Evolutionary conservation across 2,888 invertebrate species (phyloP).

Genomic region (Euplexia lucipara): DNA sequence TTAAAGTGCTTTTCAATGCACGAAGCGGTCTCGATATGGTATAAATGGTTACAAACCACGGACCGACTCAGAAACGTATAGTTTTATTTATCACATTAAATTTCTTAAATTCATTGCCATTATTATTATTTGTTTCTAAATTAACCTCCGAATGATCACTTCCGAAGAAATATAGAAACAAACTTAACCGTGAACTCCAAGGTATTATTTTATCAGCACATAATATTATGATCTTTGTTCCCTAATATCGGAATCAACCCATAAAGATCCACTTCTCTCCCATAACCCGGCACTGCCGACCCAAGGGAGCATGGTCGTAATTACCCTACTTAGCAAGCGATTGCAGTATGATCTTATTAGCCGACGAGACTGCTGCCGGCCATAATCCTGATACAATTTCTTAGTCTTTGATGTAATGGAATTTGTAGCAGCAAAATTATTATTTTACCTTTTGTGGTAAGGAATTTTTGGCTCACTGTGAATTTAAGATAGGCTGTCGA

Average conservation of each 20-base stretch:
- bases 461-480: background rate
- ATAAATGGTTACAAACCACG: no score
- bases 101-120: no score
- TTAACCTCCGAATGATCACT: background rate
- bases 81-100: no score
- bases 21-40: no score
- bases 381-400: conserved; percentile 47
- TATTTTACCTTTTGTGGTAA: conserved; percentile 5
- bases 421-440: conserved; percentile 17
- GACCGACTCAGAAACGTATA: no score
- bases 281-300: conserved; percentile 31
- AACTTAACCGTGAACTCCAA: background rate
- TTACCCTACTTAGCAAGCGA: conserved; percentile 57
- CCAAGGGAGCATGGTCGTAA: conserved; percentile 43
- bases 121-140: background rate
- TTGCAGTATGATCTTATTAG: conserved; percentile 57
- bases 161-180: background rate
- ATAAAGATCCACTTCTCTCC: conserved; percentile 36
- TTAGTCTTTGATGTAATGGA: conserved; percentile 34
- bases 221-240: conserved; percentile 11
- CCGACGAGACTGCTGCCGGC: conserved; percentile 28
- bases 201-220: conserved; percentile 9
- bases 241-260: conserved; percentile 29
- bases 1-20: no score
- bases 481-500: background rate